Conservation (phyloP, 1,140 invertebrate genomes). For the Whitmania pigra region DNA sequence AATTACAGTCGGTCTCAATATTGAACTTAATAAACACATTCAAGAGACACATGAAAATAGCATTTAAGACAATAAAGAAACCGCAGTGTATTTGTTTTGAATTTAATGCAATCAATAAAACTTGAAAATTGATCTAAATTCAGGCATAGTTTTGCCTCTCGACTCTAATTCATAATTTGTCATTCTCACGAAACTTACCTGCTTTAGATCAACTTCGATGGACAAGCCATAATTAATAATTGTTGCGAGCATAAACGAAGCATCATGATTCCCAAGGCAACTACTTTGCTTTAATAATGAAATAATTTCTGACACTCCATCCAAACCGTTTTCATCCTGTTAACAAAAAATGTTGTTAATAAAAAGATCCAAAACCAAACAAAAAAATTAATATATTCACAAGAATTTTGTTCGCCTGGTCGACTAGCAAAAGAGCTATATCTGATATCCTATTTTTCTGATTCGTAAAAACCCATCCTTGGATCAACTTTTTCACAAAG, state of each 20-base stretch:
- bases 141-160: neutral
- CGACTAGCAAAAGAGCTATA: neutral
- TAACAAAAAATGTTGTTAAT: neutral
- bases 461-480: slow-evolving; percentile 4
- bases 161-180: neutral
- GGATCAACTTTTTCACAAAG: neutral
- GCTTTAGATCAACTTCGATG: slow-evolving; percentile 29
- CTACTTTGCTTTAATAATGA: slow-evolving; percentile 30
- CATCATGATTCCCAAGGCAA: slow-evolving; percentile 33
- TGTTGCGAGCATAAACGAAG: slow-evolving; percentile 33
- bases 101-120: neutral
- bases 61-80: neutral
- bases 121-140: neutral
- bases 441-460: neutral
- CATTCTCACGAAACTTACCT: slow-evolving; percentile 27
- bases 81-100: neutral
- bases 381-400: neutral
- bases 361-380: neutral
- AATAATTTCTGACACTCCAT: slow-evolving; percentile 1
- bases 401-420: neutral
- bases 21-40: no score
- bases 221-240: slow-evolving; percentile 33
- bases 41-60: neutral
- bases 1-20: no score
- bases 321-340: slow-evolving; percentile 8